Base-by-base conservation (phyloP, 2,797 vertebrate genomes). In the Rhincodon typus region DNA sequence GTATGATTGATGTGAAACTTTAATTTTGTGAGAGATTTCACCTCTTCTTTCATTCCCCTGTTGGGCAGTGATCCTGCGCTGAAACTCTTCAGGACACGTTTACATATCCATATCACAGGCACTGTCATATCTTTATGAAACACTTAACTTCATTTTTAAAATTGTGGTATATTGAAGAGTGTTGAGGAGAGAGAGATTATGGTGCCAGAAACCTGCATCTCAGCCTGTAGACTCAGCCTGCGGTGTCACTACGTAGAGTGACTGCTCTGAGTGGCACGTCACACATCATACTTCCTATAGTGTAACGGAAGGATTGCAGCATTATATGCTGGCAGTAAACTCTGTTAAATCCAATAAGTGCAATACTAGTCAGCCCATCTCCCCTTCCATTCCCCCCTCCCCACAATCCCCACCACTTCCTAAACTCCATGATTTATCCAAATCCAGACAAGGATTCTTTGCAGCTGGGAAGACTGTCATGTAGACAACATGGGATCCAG, bases 401-500 rank as follows among this genome's bases (percentile, higher is more conserved):
- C 38, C 8, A 23, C 66, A 62, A 62, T 13, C 57, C 5, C n/a
- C 23, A 12, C 8, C 90, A 34, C 34, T 93, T 69, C 66, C n/a
- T 23, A 69, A 67, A 69, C 62, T 93, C 66, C n/a, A 93, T 93
- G 66, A 93, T 69, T 66, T 42, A 10, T 93, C 62, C 90, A 93
- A 42, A 93, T 69, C 90, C 90, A 93, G n/a, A 69, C 62, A 19
- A 93, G 90, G 90, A 93, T 93, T 93, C 66, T 25, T 69, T 93
- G n/a, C 62, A 69, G n/a, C 62, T 69, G 90, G 8, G 90, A 69
- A 69, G n/a, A 69, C 90, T 38, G 90, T n/a, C 90, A 93, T 93
- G 86, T 57, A 93, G 46, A 66, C 88, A 93, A 93, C 67, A 96
- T 96, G 95, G 95, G 95, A 57, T 96, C 95, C 95, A 93, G 95